Evolutionary conservation across 2,888 invertebrate genomes (phyloP).

Genomic region (Pandemis corylana): DNA sequence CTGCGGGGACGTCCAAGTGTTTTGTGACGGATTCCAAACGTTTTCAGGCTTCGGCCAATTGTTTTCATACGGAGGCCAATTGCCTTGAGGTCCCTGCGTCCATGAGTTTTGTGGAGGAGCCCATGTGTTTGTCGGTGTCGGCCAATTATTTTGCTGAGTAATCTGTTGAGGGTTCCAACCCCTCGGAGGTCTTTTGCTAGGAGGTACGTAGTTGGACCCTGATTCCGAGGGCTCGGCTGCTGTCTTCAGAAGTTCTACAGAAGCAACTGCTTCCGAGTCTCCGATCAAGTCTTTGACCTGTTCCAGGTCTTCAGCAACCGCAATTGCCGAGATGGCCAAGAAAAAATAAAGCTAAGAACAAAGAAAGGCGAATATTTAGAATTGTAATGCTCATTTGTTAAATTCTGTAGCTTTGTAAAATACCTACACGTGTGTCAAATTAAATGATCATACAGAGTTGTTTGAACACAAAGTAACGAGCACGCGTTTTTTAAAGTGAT

Average conservation of each 20-base stretch:
- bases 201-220: conserved; percentile 57
- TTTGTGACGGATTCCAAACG: conserved; percentile 43
- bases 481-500: not conserved
- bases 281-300: conserved; percentile 50
- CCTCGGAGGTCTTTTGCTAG: conserved; percentile 52
- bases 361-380: conserved; percentile 14
- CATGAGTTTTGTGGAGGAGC: conserved; percentile 48
- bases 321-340: conserved; percentile 65
- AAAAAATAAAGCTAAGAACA: conserved; percentile 65
- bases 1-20: conserved; percentile 13
- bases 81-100: conserved; percentile 44
- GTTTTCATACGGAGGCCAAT: conserved; percentile 35
- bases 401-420: not conserved
- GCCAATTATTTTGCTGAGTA: conserved; percentile 40
- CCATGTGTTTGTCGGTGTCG: conserved; percentile 45
- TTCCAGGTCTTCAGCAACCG: conserved; percentile 59
- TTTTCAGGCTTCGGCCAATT: conserved; percentile 50
- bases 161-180: conserved; percentile 48
- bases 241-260: conserved; percentile 60
- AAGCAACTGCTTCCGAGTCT: conserved; percentile 64
- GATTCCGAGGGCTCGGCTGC: conserved; percentile 52
- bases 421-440: not conserved
- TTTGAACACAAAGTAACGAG: not conserved
- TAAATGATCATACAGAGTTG: not conserved
- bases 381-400: not conserved